Evolutionary conservation across 2,797 vertebrate species (phyloP), one percentile per base, ranked within the genome.

Genomic region (Hyperoplus lanceolatus): DNA sequence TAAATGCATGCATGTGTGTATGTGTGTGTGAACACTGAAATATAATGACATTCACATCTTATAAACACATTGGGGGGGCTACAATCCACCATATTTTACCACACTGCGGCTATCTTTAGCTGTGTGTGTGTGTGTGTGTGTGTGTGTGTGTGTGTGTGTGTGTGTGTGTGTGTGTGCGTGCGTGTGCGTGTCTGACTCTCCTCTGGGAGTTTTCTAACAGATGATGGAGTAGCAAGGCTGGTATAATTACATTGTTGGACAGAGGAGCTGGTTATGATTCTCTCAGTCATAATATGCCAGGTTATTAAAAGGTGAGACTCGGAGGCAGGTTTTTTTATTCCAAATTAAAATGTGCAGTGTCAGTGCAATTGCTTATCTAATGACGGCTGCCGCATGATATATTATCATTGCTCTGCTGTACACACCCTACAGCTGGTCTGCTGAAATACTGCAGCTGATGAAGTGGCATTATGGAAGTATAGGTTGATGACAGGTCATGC

Each of bases 281-380:
- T 70, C 74, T 87, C 76, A 54, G 73, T 87, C 72, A 79, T 90
- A 74, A 88, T 90, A 87, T 85, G 56, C 65, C 63, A 70, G 70
- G 86, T 91, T 92, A 93, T 92, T 90, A 90, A 88, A 90, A 92
- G 90, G 88, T 87, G 86, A 85, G 62, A 69, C 68, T 80, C 69
- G 67, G 53, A 75, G 69, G 74, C 67, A 66, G 72, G 66, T 80
- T 83, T 81, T 82, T 70, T 90, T 79, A 74, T 88, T 86, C 77
- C 67, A 78, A 90, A 90, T 90, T 75, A 86, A 83, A 85, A 82
- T 69, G 61, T 81, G 73, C 69, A n/a, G 62, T 70, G 63, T 90
- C 76, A 64, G 74, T 73, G 66, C 60, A 62, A 70, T 75, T 59
- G 48, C 66, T 87, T 54, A 80, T 82, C 70, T 82, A 42, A 77